Evolutionary conservation across 2,113 vertebrate species (phyloP).

Genomic region (Ovis canadensis): DNA sequence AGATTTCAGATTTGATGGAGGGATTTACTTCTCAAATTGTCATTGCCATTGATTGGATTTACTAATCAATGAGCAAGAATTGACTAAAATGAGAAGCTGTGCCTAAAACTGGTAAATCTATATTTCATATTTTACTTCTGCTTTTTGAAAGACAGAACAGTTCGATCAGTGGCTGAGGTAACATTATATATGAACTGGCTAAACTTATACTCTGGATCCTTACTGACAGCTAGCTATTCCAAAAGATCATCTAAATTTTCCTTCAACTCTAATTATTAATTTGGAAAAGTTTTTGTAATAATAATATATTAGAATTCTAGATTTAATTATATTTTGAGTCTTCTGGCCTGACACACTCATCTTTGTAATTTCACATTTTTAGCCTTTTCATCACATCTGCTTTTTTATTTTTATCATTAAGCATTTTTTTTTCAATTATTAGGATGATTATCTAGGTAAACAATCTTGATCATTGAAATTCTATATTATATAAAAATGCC

Average conservation of each 20-base stretch:
- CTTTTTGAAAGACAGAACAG: constrained; percentile 1
- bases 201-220: not conserved
- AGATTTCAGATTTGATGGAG: constrained; percentile 44
- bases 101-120: constrained; percentile 49
- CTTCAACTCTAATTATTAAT: not conserved
- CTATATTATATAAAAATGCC: not conserved
- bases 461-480: not conserved
- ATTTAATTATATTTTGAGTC: not conserved
- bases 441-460: not conserved
- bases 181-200: not conserved
- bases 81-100: constrained; percentile 47
- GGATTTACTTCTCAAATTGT: constrained; percentile 69
- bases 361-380: not conserved
- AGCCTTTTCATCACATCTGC: not conserved
- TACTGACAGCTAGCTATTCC: not conserved
- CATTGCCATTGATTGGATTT: constrained; percentile 70
- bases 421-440: not conserved
- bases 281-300: not conserved
- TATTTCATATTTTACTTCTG: constrained; percentile 62
- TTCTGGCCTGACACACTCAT: not conserved
- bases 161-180: not conserved
- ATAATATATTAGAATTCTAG: not conserved
- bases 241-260: not conserved
- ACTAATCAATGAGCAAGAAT: constrained; percentile 59
- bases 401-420: not conserved